Percentiles rank a stretch among this genome's conserved stretches.
Conservation (phyloP, 2,113 vertebrate genomes). For the Phycodurus eques region DNA sequence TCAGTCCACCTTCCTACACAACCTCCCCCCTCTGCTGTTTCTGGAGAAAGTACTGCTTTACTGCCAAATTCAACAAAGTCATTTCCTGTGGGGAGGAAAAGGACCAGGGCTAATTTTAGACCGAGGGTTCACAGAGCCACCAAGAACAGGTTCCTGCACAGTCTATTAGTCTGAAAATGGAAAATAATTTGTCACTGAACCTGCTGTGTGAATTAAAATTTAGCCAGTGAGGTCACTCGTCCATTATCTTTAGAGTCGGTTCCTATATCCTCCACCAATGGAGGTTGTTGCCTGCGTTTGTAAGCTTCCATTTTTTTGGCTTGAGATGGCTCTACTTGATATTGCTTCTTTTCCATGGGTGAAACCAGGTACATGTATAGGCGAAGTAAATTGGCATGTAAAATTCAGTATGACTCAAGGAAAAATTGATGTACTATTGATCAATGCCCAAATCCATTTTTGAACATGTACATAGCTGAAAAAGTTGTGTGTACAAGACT, state of each 20-base stretch:
- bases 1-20: constrained; percentile 15
- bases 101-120: constrained; percentile 71
- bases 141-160: constrained; percentile 36
- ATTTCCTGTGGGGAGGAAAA: constrained; percentile 70
- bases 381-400: background rate
- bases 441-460: background rate
- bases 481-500: background rate
- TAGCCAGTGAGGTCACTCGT: background rate
- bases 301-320: background rate
- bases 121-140: constrained; percentile 36
- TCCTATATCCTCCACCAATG: background rate
- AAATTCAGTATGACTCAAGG: too few species aligned
- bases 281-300: background rate
- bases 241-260: background rate
- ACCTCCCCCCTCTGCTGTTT: constrained; percentile 37
- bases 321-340: background rate
- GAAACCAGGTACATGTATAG: background rate
- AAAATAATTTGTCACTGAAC: background rate
- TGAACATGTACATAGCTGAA: background rate
- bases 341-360: background rate
- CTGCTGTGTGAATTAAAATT: background rate
- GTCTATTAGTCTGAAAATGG: constrained; percentile 17
- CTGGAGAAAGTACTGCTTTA: constrained; percentile 70
- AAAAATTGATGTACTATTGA: too few species aligned
- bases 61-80: constrained; percentile 74